Conservation (phyloP, 2,797 vertebrate species). For the Nasua narica region DNA sequence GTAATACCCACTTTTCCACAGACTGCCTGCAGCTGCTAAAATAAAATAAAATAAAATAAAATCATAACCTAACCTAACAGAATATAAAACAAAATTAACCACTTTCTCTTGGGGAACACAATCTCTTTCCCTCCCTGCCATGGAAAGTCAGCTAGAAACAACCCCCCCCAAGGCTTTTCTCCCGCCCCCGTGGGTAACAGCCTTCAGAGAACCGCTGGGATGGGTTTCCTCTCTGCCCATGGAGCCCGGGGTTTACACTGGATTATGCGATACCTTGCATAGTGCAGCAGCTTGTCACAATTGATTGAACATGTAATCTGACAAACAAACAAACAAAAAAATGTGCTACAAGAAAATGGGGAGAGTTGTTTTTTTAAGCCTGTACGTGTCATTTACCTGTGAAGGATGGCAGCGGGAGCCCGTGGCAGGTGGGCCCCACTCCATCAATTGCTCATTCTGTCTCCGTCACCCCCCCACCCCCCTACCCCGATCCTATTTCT, state of each 20-base stretch:
- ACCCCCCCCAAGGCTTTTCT: not conserved
- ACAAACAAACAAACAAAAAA: conserved; percentile 46
- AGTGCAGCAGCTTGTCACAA: conserved; percentile 18
- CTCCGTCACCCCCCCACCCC: not conserved
- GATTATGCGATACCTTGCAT: not conserved
- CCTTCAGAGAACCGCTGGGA: not conserved
- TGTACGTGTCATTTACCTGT: not conserved
- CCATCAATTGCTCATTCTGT: conserved; percentile 22
- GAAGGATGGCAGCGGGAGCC: not conserved
- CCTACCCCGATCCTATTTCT: not conserved
- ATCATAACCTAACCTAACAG: not conserved
- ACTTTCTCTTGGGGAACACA: conserved; percentile 72
- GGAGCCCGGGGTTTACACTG: not conserved
- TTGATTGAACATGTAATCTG: conserved; percentile 42
- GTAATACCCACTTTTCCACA: conserved; percentile 78
- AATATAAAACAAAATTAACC: conserved; percentile 56
- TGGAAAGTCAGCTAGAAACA: not conserved
- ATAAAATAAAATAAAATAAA: conserved; percentile 81
- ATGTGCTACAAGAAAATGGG: conserved; percentile 2
- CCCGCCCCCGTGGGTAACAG: not conserved
- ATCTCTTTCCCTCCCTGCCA: not conserved
- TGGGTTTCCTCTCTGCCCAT: not conserved
- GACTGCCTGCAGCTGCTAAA: conserved; percentile 79
- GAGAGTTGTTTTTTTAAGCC: not conserved
- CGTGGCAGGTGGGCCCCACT: not conserved